Percentiles rank a stretch among this genome's conserved stretches.
phyloP scores from a whole-genome alignment of 2,797 vertebrate species.

The Coendou prehensilis region DNA sequence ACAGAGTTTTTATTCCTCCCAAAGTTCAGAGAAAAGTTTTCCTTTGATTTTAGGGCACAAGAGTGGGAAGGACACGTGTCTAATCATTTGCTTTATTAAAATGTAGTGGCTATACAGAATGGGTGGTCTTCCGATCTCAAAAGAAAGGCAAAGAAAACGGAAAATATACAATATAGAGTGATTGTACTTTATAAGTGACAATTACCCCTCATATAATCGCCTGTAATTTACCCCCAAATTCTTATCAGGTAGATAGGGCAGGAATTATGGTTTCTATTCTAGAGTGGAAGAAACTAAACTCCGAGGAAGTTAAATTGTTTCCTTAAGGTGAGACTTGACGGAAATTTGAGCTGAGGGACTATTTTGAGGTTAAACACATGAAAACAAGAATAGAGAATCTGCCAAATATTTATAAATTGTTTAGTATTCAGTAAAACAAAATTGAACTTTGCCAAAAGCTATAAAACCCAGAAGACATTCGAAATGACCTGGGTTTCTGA shows the following conservation, averaged over 20 bases:
- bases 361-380: neutral
- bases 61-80: neutral
- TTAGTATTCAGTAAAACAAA: conserved; percentile 31
- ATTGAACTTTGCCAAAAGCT: conserved; percentile 43
- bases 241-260: neutral
- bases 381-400: neutral
- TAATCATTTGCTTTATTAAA: conserved; percentile 32
- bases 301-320: neutral
- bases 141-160: neutral
- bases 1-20: neutral
- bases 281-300: neutral
- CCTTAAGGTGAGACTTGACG: neutral
- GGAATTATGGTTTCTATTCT: neutral
- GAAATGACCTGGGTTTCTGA: neutral
- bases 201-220: neutral
- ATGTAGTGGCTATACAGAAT: neutral
- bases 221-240: conserved; percentile 2
- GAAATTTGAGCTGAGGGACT: neutral
- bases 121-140: neutral
- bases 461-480: conserved; percentile 21
- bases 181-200: neutral
- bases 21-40: neutral
- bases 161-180: neutral
- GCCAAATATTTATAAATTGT: conserved; percentile 38
- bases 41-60: neutral